Evolutionary conservation across 2,113 vertebrate genomes (phyloP).

Genomic region (Zosterops japonicus): DNA sequence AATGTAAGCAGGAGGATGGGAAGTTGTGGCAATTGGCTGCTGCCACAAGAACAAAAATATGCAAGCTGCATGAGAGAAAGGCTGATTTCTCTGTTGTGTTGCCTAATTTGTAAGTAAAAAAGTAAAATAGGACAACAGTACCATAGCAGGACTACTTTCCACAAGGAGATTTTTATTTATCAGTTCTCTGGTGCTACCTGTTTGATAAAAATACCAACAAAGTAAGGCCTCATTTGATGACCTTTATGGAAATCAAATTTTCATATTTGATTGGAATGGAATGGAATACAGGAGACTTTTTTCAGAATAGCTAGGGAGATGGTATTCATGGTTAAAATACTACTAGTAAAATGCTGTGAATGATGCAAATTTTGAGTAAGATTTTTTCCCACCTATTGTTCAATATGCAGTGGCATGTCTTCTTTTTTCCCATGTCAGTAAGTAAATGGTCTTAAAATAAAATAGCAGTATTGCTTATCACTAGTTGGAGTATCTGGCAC

Average conservation of each 20-base stretch:
- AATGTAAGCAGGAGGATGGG: neutral
- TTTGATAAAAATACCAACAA: neutral
- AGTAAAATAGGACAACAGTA: neutral
- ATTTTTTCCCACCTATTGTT: neutral
- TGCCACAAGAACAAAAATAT: neutral
- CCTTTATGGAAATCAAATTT: neutral
- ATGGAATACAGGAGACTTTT: neutral
- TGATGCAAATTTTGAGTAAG: neutral
- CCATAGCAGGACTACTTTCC: neutral
- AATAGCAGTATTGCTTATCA: neutral
- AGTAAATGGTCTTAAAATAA: neutral
- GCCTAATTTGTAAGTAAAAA: neutral
- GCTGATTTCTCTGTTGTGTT: neutral
- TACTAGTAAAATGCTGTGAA: neutral
- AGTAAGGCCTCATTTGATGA: neutral
- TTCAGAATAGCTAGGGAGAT: neutral
- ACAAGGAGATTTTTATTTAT: neutral
- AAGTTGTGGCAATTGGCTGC: neutral
- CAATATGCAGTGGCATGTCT: neutral
- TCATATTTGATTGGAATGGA: too few species aligned
- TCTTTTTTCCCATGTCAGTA: neutral
- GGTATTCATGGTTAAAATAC: neutral
- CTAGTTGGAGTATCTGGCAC: neutral
- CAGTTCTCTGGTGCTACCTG: neutral
- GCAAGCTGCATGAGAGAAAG: neutral